These are phyloP conservation scores for Chloropsis hardwickii DNA, from an alignment of 2,113 vertebrate species.

Conservation along the genomic window DNA sequence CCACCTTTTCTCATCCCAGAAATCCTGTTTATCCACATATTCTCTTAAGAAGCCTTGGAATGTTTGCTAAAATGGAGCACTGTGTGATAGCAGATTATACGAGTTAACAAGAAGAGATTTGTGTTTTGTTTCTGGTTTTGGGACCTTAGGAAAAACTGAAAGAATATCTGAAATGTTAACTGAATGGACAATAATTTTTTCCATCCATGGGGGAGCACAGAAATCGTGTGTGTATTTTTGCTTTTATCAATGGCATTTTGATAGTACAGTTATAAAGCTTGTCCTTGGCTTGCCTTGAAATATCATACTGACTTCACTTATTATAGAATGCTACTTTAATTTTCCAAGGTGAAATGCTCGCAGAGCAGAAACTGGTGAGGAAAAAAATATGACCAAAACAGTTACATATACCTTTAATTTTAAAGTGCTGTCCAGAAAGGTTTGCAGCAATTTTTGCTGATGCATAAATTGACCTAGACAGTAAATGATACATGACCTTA, in stretches of 20 bases:
- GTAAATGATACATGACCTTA: conserved; percentile 54
- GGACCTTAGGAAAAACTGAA: not conserved
- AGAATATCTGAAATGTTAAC: conserved; percentile 33
- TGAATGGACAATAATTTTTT: conserved; percentile 55
- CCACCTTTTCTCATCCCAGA: not conserved
- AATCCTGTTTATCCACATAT: not conserved
- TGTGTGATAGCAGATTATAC: not conserved
- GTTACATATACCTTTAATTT: conserved; percentile 57
- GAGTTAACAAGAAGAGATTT: conserved; percentile 12
- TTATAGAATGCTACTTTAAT: conserved; percentile 47
- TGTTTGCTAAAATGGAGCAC: not conserved
- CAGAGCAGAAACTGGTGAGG: not conserved
- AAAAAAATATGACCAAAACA: conserved; percentile 31
- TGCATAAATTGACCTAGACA: conserved; percentile 60
- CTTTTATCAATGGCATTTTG: conserved; percentile 61
- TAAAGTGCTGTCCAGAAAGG: conserved; percentile 29
- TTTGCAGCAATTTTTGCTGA: conserved; percentile 46
- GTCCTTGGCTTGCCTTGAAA: conserved; percentile 61
- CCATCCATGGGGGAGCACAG: not conserved
- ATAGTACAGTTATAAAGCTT: conserved; percentile 53
- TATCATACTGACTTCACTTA: conserved; percentile 39
- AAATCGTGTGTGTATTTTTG: conserved; percentile 22
- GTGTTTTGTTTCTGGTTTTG: not conserved
- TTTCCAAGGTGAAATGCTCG: conserved; percentile 49
- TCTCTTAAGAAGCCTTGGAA: not conserved